Evolutionary conservation across 2,797 vertebrate species (phyloP).

Genomic region (Urophycis tenuis): DNA sequence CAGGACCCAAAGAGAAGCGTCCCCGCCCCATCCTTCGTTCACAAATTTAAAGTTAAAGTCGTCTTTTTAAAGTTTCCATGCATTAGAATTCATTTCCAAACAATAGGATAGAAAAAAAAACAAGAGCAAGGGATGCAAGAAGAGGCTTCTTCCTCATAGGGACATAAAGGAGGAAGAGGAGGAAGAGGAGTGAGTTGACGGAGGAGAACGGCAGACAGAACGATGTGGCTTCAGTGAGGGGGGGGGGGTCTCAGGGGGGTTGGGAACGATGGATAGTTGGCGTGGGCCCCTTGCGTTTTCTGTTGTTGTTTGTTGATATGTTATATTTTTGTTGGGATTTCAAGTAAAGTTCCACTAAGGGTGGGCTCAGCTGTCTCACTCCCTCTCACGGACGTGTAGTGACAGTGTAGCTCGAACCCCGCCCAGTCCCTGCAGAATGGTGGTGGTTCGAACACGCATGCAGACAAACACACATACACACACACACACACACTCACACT

Average conservation of each 20-base stretch:
- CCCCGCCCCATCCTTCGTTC: constrained; percentile 45
- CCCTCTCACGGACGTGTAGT: neutral
- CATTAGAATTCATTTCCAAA: constrained; percentile 71
- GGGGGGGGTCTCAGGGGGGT: constrained; percentile 17
- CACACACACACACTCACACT: neutral
- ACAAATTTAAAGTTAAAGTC: constrained; percentile 53
- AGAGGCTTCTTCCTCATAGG: constrained; percentile 59
- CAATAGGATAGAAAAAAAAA: constrained; percentile 67
- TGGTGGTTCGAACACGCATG: neutral
- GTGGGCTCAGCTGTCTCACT: constrained; percentile 41
- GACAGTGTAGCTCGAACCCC: neutral
- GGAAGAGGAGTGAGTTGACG: constrained; percentile 9
- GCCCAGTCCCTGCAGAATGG: neutral
- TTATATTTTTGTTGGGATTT: constrained; percentile 53
- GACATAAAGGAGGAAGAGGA: constrained; percentile 25
- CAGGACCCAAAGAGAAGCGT: constrained; percentile 52
- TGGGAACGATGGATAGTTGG: neutral
- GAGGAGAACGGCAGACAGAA: neutral
- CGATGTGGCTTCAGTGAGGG: constrained; percentile 7
- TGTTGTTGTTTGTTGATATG: constrained; percentile 56
- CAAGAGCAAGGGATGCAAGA: constrained; percentile 69
- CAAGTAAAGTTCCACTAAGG: constrained; percentile 55
- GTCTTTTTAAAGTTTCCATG: constrained; percentile 56
- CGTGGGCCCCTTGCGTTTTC: constrained; percentile 31
- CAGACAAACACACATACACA: neutral